Base-by-base conservation (phyloP, 30 jellyfish, hydroid and myxozoan genomes). In the Hydractinia symbiolongicarpus region DNA sequence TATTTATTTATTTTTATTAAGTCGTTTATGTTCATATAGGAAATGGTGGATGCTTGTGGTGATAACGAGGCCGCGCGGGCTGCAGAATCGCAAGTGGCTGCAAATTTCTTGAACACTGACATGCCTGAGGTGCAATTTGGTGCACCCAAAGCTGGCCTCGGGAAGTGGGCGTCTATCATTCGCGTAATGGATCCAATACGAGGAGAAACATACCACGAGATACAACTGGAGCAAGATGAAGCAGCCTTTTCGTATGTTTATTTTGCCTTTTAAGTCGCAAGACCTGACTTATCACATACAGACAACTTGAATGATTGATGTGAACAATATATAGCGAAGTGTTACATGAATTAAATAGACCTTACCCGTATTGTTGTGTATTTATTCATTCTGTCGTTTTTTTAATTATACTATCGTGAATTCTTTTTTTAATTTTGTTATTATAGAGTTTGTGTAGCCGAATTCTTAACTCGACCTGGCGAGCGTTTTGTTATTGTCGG, bases 31-130 rank as follows among this genome's bases (percentile, higher is more conserved):
- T 71, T 72, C 4, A 16, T 21, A 49, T 76, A 93, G 96, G 99
- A 93, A 82, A 93, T 93, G 96, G 96, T 88, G 19, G 99, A 93
- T 69, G 96, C 97, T 30, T 93, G 96, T 54, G 96, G 96, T 8
- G 95, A 88, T 19, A 92, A 93, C 66, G 96, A 82, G n/a, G 96
- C 83, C 53, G 94, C 97, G 11, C 87, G 96, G 0, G 89, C 95
- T 50, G 96, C 96, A 5, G 99, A 88, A 61, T 90, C 96, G 15
- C 96, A 93, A 55, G 91, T 93, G 2, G 98, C 98, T 66, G 98
- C 98, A 17, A 83, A 78, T 77, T 92, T 86, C 70, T 75, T 92
- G 76, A 92, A 87, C 67, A 94, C 95, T 20, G 96, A 93, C 11
- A 67, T 93, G 61, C 96, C 96, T 8, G 97, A 89, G 60, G 61